Percentiles rank a stretch among this genome's conserved stretches.
phyloP scores from a whole-genome alignment of 1,140 invertebrate genomes.

The fruit fly (Drosophila melanogaster) region Release_6_plus_ISO1_MT NC_004354.4:7248501-7249000 shows the following conservation, averaged over 20 bases:
- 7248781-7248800: slow-evolving; percentile 62
- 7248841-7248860: slow-evolving; percentile 83
- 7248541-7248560: background rate
- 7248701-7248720: too few species aligned
- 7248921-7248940: slow-evolving; percentile 47
- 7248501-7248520: background rate
- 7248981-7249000: slow-evolving; percentile 62
- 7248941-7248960: slow-evolving; percentile 29
- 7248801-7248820: slow-evolving; percentile 84
- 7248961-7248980: slow-evolving; percentile 20
- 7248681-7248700: too few species aligned
- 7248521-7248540: background rate
- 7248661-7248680: too few species aligned
- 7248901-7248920: slow-evolving; percentile 16
- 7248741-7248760: too few species aligned
- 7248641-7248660: too few species aligned
- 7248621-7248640: too few species aligned
- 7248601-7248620: too few species aligned
- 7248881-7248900: slow-evolving; percentile 73
- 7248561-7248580: too few species aligned
- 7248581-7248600: too few species aligned
- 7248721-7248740: too few species aligned
- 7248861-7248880: slow-evolving; percentile 83
- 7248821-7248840: slow-evolving; percentile 83
- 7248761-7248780: background rate